Base-by-base conservation (phyloP, 2,113 vertebrate species). In the Antechinus stuartii region DNA sequence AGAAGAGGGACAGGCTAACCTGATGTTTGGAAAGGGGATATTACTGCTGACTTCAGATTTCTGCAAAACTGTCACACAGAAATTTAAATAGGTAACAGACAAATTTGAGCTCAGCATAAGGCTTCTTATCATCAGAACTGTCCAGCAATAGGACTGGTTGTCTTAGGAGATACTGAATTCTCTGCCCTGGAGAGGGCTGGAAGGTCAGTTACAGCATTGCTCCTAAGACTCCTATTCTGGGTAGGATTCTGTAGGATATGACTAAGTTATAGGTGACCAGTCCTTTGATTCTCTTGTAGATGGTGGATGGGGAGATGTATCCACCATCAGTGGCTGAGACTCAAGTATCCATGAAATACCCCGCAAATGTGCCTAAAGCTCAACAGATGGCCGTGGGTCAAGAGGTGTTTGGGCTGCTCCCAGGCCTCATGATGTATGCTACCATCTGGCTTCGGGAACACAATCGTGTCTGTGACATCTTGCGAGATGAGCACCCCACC, bases 381-480 rank as follows among this genome's bases (percentile, higher is more conserved):
- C 98, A 96, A 90, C 99, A 98, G 94, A 97, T 99, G 98, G 99
- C 99, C 0, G 98, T 99, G 76, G 99, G 99, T 25, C 99, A 99
- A 96, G 99, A 99, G 98, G 97, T 99, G 46, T 99, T 99, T 0
- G 99, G 99, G 90, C 97, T 99, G 42, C 98, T 99, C 92, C 99
- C 99, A 0, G 99, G 99, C 61, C 99, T 99, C 95, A 98, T 98
- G 96, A 95, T 99, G 95, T 99, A 99, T 0, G 98, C 99, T 97
- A 99, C 99, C 0, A 6, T 99, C 95, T 99, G 99, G 99, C 98
- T 99, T 57, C 99, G 99, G 0, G 99, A 99, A 97, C 99, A 99
- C 97, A 99, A 99, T 98, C 99, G 99, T 0, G 98, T 99, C 93
- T 99, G 99, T 6, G 99, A 99, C 97, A n/a, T 99, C 89, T 98